These are phyloP conservation scores for Actinernus sp. DNA, from an alignment of 92 coral and sea anemone genomes.

Conservation along the genomic window DNA sequence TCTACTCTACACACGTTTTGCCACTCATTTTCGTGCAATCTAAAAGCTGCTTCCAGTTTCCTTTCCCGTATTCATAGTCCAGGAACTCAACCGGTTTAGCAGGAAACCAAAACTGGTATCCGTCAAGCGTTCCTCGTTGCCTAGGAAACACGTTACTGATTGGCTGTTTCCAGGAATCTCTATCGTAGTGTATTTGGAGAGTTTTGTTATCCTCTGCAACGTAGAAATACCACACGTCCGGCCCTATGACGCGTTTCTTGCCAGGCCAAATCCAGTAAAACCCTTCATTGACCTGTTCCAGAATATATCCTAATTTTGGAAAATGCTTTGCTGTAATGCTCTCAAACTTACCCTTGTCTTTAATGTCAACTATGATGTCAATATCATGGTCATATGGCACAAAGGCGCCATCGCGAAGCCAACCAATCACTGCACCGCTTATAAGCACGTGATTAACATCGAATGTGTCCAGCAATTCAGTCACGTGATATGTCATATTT, in stretches of 20 bases:
- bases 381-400: slow-evolving; percentile 13
- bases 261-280: not conserved
- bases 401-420: slow-evolving; percentile 6
- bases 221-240: not conserved
- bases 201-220: not conserved
- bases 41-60: not conserved
- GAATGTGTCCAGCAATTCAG: not conserved
- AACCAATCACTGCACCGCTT: slow-evolving; percentile 23
- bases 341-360: not conserved
- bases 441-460: not conserved
- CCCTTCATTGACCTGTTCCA: not conserved
- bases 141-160: slow-evolving; percentile 3
- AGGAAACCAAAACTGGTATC: slow-evolving; percentile 10
- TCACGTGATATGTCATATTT: not conserved
- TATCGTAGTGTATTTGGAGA: not conserved
- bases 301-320: not conserved
- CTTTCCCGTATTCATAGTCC: slow-evolving; percentile 7
- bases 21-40: not conserved
- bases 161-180: not conserved
- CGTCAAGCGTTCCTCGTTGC: slow-evolving; percentile 9
- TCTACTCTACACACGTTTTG: not conserved
- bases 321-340: not conserved
- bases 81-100: not conserved
- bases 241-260: not conserved
- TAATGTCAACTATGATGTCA: slow-evolving; percentile 2